Conservation (phyloP, 2,888 invertebrate genomes). For the Eristalis arbustorum region DNA sequence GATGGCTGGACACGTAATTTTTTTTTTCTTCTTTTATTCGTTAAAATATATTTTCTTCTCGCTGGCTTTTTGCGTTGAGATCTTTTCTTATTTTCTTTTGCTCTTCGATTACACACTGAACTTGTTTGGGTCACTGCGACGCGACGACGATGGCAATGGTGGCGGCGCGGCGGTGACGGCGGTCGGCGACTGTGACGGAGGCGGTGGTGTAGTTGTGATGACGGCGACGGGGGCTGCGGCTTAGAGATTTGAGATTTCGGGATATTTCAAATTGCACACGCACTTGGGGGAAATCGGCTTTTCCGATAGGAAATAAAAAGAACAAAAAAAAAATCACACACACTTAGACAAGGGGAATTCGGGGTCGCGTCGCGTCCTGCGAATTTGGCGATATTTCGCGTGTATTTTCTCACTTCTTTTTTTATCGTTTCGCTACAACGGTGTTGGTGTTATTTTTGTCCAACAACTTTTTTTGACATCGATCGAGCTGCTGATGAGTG, state of each 20-base stretch:
- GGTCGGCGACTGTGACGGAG: conserved; percentile 1
- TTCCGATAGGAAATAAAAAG: conserved; percentile 8
- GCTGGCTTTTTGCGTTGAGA: conserved; percentile 3
- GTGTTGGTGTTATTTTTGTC: conserved; percentile 27
- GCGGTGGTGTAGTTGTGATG: neutral
- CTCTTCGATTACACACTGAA: conserved; percentile 52
- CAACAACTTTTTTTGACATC: conserved; percentile 65
- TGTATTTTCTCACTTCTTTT: conserved; percentile 7
- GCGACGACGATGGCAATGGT: conserved; percentile 20
- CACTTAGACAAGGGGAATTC: conserved; percentile 12
- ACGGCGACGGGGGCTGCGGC: conserved; percentile 14
- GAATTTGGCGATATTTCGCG: conserved; percentile 25
- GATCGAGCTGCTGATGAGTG: conserved; percentile 66
- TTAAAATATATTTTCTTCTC: conserved; percentile 32
- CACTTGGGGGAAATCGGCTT: conserved; percentile 29
- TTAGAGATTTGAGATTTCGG: conserved; percentile 37
- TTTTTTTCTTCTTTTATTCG: conserved; percentile 7
- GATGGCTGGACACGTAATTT: conserved; percentile 62
- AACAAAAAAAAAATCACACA: neutral
- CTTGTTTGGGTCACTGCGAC: conserved; percentile 60
- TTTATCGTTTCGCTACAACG: neutral
- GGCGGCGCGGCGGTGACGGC: conserved; percentile 1
- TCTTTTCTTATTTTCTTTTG: conserved; percentile 22
- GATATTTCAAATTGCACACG: conserved; percentile 41
- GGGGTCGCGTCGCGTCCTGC: conserved; percentile 26